Evolutionary conservation across 2,797 vertebrate genomes (phyloP).

Genomic region (Sebastes jordani): DNA sequence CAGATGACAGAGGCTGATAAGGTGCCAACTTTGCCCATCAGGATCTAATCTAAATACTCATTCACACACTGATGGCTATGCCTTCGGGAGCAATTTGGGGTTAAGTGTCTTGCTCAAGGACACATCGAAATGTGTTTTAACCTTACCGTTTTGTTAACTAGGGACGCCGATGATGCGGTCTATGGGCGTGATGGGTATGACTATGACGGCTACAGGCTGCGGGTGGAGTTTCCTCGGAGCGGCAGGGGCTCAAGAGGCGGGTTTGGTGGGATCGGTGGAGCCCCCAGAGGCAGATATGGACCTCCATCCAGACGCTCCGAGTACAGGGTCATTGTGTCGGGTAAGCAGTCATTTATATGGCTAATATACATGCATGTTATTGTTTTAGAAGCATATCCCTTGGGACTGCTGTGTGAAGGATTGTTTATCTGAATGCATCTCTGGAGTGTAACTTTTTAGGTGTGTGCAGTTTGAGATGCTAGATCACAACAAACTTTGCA

Average conservation of each 20-base stretch:
- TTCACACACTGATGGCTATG: too few relatives aligned
- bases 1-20: too few relatives aligned
- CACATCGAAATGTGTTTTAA: too few relatives aligned
- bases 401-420: background rate
- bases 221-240: constrained; percentile 93
- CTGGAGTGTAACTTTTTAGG: background rate
- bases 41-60: too few relatives aligned
- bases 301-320: constrained; percentile 92
- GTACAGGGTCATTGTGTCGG: constrained; percentile 93
- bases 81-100: too few relatives aligned
- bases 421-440: too few relatives aligned
- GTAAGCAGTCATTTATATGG: constrained; percentile 62
- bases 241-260: constrained; percentile 82
- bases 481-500: background rate
- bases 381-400: fast-evolving
- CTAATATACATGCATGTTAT: fast-evolving
- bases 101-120: too few relatives aligned
- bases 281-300: constrained; percentile 87
- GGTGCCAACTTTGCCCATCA: too few relatives aligned
- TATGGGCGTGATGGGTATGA: constrained; percentile 90
- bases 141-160: constrained; percentile 32
- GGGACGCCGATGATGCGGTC: constrained; percentile 89
- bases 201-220: constrained; percentile 90
- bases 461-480: background rate
- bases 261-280: constrained; percentile 75